These are phyloP conservation scores for Buathra laborator DNA, from an alignment of 2,888 invertebrate genomes.

Conservation along the genomic window DNA sequence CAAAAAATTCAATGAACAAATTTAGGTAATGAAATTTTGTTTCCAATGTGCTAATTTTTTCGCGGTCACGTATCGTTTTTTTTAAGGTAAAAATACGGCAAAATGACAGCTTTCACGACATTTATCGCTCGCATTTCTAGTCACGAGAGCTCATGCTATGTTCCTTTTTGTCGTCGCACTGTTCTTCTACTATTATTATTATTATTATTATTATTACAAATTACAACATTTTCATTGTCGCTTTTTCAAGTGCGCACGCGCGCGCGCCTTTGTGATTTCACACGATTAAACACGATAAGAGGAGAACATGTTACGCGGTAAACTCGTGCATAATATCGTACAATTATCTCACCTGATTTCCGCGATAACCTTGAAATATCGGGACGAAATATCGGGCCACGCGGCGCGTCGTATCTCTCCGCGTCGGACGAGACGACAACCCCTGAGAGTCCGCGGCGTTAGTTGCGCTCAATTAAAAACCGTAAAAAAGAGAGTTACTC, in stretches of 20 bases:
- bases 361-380: neutral
- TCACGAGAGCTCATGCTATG: neutral
- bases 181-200: neutral
- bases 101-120: neutral
- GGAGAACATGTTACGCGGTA: conserved; percentile 28
- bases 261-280: conserved; percentile 36
- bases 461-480: no score
- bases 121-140: neutral
- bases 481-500: neutral
- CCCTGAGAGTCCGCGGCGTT: no score
- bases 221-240: conserved; percentile 32
- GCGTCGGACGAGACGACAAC: neutral
- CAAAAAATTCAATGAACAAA: neutral
- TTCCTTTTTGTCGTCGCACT: neutral
- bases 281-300: conserved; percentile 45
- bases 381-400: conserved; percentile 6
- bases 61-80: no score
- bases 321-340: conserved; percentile 37
- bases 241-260: conserved; percentile 28
- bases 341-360: conserved; percentile 17
- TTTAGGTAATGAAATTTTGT: neutral
- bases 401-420: neutral
- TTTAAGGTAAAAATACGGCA: neutral
- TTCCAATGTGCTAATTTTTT: no score
- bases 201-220: conserved; percentile 44